Conservation (phyloP, 2,797 vertebrate species). For the Xiphorhynchus erythropygius region DNA sequence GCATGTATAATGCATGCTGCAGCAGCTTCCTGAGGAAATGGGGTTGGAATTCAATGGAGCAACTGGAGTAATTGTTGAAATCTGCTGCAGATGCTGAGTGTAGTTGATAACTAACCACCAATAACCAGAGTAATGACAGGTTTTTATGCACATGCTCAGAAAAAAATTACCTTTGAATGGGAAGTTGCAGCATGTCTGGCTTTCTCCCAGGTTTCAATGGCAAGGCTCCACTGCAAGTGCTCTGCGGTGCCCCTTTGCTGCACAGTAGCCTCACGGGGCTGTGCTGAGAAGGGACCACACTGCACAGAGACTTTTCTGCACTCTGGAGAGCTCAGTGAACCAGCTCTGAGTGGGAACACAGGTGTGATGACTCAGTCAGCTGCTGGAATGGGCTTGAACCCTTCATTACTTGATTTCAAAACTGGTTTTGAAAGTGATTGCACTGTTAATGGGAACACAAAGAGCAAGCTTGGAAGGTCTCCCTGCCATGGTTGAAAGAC, state of each 20-base stretch:
- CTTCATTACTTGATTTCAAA: not conserved
- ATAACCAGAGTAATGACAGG: not conserved
- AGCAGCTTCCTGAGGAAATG: slow-evolving; percentile 20
- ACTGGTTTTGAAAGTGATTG: not conserved
- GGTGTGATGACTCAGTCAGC: not conserved
- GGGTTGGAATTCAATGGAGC: not conserved
- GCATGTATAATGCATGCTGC: slow-evolving; percentile 1
- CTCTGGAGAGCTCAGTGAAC: not conserved
- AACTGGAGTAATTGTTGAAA: slow-evolving; percentile 4
- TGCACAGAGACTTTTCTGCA: rapidly evolving
- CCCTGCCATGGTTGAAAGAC: not conserved
- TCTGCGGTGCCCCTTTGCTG: not conserved
- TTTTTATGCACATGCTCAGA: not conserved
- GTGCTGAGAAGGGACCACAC: not conserved
- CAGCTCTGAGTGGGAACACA: not conserved
- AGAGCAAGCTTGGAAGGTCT: not conserved
- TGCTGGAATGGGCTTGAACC: not conserved
- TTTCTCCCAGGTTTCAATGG: not conserved
- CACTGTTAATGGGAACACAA: not conserved
- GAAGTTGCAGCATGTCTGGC: not conserved
- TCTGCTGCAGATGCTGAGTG: not conserved
- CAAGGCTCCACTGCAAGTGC: not conserved
- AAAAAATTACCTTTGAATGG: not conserved
- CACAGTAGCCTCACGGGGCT: not conserved
- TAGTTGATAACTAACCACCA: slow-evolving; percentile 41